phyloP scores from a whole-genome alignment of 2,113 vertebrate species.

The Ophiodon elongatus region DNA sequence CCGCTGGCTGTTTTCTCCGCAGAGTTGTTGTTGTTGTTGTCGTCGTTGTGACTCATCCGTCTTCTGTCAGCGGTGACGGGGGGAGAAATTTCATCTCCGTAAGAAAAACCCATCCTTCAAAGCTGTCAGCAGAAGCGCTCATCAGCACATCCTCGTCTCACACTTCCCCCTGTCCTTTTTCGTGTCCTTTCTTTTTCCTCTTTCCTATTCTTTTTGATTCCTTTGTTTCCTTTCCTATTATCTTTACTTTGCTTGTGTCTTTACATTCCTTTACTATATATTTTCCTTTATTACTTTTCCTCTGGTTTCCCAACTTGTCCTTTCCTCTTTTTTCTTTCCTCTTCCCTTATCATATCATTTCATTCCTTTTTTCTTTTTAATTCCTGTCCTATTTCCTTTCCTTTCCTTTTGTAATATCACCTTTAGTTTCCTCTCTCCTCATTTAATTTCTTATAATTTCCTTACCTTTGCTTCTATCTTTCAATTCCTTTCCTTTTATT shows the following conservation, averaged over 20 bases:
- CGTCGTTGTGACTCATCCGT: conserved; percentile 52
- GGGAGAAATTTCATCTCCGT: conserved; percentile 47
- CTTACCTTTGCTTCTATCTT: neutral
- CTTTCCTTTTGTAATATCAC: neutral
- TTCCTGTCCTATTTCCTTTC: neutral
- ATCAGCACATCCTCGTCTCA: conserved; percentile 43
- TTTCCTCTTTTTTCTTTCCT: neutral
- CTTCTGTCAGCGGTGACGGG: conserved; percentile 53
- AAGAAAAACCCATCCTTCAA: conserved; percentile 56
- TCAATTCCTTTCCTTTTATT: neutral
- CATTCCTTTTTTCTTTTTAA: neutral
- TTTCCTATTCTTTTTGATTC: neutral
- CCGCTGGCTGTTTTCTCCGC: conserved; percentile 28
- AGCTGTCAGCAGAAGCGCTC: conserved; percentile 50
- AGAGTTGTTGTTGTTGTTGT: conserved; percentile 3
- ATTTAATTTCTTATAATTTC: neutral
- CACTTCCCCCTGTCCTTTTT: neutral
- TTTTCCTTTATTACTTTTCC: neutral
- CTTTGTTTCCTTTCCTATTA: neutral
- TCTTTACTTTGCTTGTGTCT: neutral
- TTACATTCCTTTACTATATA: neutral
- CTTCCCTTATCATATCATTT: neutral
- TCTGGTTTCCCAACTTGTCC: neutral
- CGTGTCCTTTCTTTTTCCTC: neutral
- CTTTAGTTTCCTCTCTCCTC: neutral